These are phyloP conservation scores for Chloroclysta siterata DNA, from an alignment of 2,888 invertebrate species.

Conservation along the genomic window DNA sequence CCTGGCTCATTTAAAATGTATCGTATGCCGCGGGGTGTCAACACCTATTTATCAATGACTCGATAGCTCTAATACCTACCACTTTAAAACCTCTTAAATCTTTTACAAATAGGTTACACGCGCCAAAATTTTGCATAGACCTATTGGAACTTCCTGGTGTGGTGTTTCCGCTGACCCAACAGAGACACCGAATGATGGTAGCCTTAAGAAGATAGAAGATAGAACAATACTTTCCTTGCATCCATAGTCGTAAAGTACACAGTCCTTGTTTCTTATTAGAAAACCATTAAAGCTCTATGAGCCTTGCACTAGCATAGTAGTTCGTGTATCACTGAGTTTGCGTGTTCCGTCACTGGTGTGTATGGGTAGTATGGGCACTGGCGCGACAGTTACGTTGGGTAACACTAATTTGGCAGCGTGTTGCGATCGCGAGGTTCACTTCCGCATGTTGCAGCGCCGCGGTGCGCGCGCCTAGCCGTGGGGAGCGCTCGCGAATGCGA, in stretches of 20 bases:
- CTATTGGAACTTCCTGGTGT: constrained; percentile 56
- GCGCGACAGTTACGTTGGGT: constrained; percentile 14
- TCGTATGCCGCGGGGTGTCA: constrained; percentile 73
- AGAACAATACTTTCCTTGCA: constrained; percentile 81
- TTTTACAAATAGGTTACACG: constrained; percentile 61
- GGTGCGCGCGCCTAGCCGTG: constrained; percentile 70
- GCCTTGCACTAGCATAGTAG: constrained; percentile 77
- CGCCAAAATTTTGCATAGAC: constrained; percentile 50
- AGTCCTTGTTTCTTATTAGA: constrained; percentile 74
- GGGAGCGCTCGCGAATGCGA: constrained; percentile 83
- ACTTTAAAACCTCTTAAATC: constrained; percentile 58
- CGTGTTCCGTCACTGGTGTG: constrained; percentile 70
- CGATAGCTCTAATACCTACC: constrained; percentile 53
- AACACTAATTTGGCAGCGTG: constrained; percentile 36
- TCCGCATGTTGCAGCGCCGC: constrained; percentile 80
- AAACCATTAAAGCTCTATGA: constrained; percentile 74
- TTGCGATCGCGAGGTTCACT: constrained; percentile 67
- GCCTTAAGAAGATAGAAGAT: constrained; percentile 37
- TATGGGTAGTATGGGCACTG: constrained; percentile 2
- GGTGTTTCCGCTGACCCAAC: constrained; percentile 13
- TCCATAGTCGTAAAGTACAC: constrained; percentile 77
- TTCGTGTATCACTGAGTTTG: constrained; percentile 70
- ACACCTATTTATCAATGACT: constrained; percentile 79
- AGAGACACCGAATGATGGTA: neutral
- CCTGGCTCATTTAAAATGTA: constrained; percentile 65